Base-by-base conservation (phyloP, 2,888 invertebrate genomes). In the Theretra japonica region DNA sequence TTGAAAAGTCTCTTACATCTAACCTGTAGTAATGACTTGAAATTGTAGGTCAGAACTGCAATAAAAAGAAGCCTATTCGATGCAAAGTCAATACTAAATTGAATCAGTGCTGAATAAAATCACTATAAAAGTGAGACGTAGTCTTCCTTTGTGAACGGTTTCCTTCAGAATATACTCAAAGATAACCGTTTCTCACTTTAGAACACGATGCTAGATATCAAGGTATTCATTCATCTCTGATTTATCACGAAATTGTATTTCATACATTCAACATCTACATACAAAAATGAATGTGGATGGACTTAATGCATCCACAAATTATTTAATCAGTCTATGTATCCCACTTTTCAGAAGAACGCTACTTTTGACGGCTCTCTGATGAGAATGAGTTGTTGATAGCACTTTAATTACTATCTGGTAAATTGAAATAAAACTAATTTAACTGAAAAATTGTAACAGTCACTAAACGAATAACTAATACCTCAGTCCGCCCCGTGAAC, bases 51-150 rank as follows among this genome's bases (percentile, higher is more conserved):
- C 30, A 62, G 4, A 33, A 62, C 21, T 62, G 41, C 58, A 25
- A 58, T 41, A 62, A 41, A 62, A 6, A 30, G 28, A 59, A 62
- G n/a, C 33, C 41, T 41, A 21, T 21, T 33, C 33, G 4, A 62
- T 62, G 33, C 50, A 28, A 62, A 62, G 62, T 33, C 62, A 41
- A 41, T 62, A 62, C 21, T 21, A 4, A 11, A 62, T 59, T 59
- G 28, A 33, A 62, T 62, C 62, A 41, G 21, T n/a, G 21, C 62
- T 62, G 41, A 62, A 62, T 62, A 62, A 62, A 62, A 62, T 62
- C 33, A 62, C 41, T 62, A 30, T 62, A 41, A 41, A 62, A 41
- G 62, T 62, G 62, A 62, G 62, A 23, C 62, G 30, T 4, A 53
- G 53, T 19, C 30, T 28, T 15, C 25, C 41, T 62, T 41, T 62